Conservation (phyloP, 2,888 invertebrate species). For the Cactoblastis cactorum region DNA sequence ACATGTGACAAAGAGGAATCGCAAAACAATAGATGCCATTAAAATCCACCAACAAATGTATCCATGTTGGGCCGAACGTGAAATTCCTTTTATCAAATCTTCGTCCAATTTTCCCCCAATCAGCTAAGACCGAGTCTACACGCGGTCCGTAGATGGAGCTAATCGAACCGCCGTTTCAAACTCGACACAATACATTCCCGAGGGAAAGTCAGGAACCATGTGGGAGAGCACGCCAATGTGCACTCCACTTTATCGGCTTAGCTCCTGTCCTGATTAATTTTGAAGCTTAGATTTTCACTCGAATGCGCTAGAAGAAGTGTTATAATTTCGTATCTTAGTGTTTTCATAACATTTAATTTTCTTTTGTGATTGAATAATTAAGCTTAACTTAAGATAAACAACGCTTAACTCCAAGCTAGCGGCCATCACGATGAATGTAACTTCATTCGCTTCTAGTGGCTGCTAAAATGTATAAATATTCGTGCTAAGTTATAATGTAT, state of each 20-base stretch:
- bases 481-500: too few relatives aligned
- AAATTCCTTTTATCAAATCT: constrained; percentile 10
- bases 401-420: too few relatives aligned
- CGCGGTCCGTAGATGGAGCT: constrained; percentile 13
- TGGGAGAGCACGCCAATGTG: not conserved
- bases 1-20: not conserved
- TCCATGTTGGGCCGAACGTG: not conserved
- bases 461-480: too few relatives aligned
- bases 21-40: not conserved
- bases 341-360: too few relatives aligned
- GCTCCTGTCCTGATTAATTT: not conserved
- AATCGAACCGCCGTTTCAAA: constrained; percentile 15
- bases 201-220: constrained; percentile 9
- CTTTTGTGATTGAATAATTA: too few relatives aligned
- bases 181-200: constrained; percentile 10
- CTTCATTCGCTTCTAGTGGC: too few relatives aligned
- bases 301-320: too few relatives aligned
- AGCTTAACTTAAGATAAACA: too few relatives aligned
- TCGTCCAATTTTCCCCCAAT: constrained; percentile 8
- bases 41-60: not conserved
- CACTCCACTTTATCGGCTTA: not conserved
- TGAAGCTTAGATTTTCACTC: not conserved
- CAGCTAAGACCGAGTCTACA: constrained; percentile 3
- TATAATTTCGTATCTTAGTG: too few relatives aligned
- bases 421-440: too few relatives aligned